phyloP scores from a whole-genome alignment of 1,140 invertebrate genomes.

The Aphelenchoides avenae region DNA sequence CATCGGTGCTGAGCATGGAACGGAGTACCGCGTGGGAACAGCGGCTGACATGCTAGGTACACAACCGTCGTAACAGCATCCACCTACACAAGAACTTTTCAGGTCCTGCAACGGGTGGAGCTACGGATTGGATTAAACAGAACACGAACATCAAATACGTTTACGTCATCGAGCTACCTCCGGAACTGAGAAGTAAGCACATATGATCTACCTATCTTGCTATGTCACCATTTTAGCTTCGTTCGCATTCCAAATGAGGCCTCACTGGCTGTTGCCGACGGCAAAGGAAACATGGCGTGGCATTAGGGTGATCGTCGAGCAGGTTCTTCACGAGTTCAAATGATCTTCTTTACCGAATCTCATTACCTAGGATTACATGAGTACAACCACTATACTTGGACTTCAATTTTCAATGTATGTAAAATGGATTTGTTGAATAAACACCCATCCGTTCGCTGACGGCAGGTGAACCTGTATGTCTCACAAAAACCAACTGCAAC shows the following conservation, averaged over 20 bases:
- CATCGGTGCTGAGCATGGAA: constrained; percentile 33
- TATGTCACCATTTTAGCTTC: constrained; percentile 26
- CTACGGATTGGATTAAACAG: constrained; percentile 53
- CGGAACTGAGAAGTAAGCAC: constrained; percentile 45
- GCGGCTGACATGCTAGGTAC: constrained; percentile 48
- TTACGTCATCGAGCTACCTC: constrained; percentile 53
- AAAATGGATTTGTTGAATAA: too few species aligned
- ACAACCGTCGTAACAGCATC: constrained; percentile 2
- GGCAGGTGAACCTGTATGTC: too few species aligned
- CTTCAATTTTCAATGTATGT: too few species aligned
- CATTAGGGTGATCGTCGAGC: constrained; percentile 44
- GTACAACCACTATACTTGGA: too few species aligned
- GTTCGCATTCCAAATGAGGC: constrained; percentile 56
- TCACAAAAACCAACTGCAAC: too few species aligned
- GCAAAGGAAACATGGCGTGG: constrained; percentile 47
- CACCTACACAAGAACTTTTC: constrained; percentile 22
- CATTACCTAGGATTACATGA: too few species aligned
- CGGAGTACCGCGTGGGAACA: constrained; percentile 48
- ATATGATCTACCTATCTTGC: constrained; percentile 8
- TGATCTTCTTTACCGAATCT: too few species aligned
- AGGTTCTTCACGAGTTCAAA: constrained; percentile 46
- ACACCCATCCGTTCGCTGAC: too few species aligned
- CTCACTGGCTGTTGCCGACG: constrained; percentile 50
- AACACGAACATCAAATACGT: constrained; percentile 55
- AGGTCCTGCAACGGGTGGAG: constrained; percentile 52